Evolutionary conservation across 1,140 invertebrate genomes (phyloP).

Genomic region (Plodia interpunctella): DNA sequence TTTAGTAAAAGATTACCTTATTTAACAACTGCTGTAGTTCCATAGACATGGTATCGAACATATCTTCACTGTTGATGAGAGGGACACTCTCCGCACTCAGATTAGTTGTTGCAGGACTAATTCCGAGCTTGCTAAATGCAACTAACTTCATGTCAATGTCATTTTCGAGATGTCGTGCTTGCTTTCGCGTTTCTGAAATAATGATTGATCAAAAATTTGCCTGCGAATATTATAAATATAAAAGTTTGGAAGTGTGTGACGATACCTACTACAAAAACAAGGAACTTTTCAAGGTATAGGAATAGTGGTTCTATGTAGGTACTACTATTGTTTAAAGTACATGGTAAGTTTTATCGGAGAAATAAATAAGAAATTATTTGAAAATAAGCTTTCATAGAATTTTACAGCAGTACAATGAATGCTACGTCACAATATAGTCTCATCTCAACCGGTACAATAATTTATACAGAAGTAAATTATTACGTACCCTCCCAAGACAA

Average conservation of each 20-base stretch:
- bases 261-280: neutral
- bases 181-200: constrained; percentile 90
- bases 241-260: too few relatives aligned
- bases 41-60: constrained; percentile 93
- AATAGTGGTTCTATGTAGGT: too few relatives aligned
- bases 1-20: constrained; percentile 81
- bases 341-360: too few relatives aligned
- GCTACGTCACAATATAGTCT: constrained; percentile 16
- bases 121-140: constrained; percentile 95
- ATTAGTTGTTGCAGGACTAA: constrained; percentile 78
- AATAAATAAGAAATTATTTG: neutral
- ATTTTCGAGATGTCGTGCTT: constrained; percentile 95
- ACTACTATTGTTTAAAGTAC: too few relatives aligned
- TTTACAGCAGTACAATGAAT: neutral
- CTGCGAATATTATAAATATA: too few relatives aligned
- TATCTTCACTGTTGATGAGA: constrained; percentile 90
- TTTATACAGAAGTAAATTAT: neutral
- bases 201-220: neutral
- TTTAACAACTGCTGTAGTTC: constrained; percentile 93
- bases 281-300: too few relatives aligned
- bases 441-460: constrained; percentile 8
- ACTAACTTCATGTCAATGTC: constrained; percentile 97
- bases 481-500: constrained; percentile 68
- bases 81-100: constrained; percentile 85
- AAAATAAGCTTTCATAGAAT: neutral